Percentiles rank a stretch among this genome's conserved stretches.
Conservation (phyloP, 2,888 invertebrate species). For the Xestia xanthographa region DNA sequence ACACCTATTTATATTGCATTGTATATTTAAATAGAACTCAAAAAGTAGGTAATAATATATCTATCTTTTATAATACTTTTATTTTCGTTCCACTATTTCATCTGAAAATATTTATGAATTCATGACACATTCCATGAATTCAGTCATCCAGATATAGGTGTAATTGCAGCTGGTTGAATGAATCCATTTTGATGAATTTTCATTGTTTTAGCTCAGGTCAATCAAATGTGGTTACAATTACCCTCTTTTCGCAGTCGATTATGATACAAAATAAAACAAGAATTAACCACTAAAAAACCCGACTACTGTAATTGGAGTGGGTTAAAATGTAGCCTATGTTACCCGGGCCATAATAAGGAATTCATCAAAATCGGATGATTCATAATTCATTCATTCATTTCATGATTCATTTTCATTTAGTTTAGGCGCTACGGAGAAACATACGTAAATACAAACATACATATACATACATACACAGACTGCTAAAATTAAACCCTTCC, state of each 20-base stretch:
- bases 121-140: not conserved
- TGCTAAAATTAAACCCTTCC: no score
- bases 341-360: no score
- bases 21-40: not conserved
- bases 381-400: no score
- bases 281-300: no score
- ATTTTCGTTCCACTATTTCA: not conserved
- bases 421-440: no score
- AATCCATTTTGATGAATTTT: not conserved
- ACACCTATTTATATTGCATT: not conserved
- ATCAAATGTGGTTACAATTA: not conserved
- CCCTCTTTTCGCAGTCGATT: not conserved
- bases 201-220: not conserved
- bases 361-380: no score
- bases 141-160: not conserved
- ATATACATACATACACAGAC: no score
- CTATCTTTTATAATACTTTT: not conserved
- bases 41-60: not conserved
- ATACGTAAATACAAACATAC: no score
- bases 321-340: no score
- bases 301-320: no score
- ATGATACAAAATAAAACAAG: not conserved
- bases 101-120: slow-evolving; percentile 1
- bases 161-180: not conserved
- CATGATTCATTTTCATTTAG: no score